These are phyloP conservation scores for Triops cancriformis DNA, from an alignment of 1,140 invertebrate species.

Conservation along the genomic window DNA sequence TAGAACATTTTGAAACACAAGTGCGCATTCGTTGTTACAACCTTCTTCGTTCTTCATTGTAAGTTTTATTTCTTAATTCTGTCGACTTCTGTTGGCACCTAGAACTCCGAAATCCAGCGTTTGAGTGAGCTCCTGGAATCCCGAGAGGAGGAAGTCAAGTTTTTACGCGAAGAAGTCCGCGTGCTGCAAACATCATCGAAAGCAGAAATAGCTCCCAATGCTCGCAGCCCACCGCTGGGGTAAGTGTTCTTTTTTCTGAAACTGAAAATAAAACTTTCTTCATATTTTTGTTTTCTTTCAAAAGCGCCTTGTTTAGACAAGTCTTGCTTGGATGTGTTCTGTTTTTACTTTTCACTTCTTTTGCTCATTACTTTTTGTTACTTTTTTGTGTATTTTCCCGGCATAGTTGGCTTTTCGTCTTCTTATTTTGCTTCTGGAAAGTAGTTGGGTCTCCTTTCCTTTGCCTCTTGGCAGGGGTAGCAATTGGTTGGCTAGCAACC, in stretches of 20 bases:
- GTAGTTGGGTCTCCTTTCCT: slow-evolving; percentile 4
- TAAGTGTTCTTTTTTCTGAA: not conserved
- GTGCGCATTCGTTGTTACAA: not conserved
- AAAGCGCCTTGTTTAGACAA: not conserved
- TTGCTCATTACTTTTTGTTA: not conserved
- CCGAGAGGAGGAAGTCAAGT: slow-evolving; percentile 16
- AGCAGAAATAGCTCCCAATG: not conserved
- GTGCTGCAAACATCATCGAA: not conserved
- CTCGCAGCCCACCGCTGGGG: not conserved
- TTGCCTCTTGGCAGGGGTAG: slow-evolving; percentile 12
- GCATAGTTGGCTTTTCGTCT: slow-evolving; percentile 11
- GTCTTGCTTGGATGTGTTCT: not conserved
- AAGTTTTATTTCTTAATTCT: not conserved
- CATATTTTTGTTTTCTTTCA: not conserved
- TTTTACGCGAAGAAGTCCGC: slow-evolving; percentile 7
- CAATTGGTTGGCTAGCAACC: slow-evolving; percentile 12
- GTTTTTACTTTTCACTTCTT: slow-evolving; percentile 5
- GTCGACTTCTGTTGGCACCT: not conserved
- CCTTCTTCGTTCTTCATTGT: not conserved
- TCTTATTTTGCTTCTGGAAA: slow-evolving; percentile 14
- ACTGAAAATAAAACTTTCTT: not conserved
- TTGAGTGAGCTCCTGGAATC: not conserved
- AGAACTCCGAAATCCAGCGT: not conserved
- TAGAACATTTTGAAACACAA: slow-evolving; percentile 22
- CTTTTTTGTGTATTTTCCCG: slow-evolving; percentile 14